These are phyloP conservation scores for Didymodactylos carnosus DNA, from an alignment of 2,888 invertebrate genomes.

Conservation along the genomic window DNA sequence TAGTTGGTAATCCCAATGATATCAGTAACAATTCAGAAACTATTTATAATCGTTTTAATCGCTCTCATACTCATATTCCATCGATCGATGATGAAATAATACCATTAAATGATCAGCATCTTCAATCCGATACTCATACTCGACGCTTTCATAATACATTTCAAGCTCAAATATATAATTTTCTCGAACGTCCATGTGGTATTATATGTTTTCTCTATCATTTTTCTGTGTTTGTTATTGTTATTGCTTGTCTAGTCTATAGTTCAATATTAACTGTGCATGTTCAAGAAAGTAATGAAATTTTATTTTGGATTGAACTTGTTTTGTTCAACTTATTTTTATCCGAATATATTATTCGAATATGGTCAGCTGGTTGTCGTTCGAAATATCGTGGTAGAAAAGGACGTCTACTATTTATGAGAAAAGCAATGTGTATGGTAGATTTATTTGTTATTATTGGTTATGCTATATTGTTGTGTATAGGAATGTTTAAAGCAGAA, in stretches of 20 bases:
- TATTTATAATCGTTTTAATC: no score
- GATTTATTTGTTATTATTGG: constrained; percentile 9
- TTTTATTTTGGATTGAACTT: constrained; percentile 1
- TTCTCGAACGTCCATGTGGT: neutral
- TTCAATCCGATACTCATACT: no score
- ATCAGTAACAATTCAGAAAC: no score
- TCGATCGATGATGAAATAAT: no score
- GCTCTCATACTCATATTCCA: no score
- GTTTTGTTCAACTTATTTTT: constrained; percentile 1
- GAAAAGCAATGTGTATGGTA: neutral
- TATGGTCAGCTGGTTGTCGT: constrained; percentile 12
- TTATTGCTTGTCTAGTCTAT: neutral
- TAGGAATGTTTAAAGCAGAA: neutral
- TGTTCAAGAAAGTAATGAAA: neutral
- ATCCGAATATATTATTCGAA: neutral
- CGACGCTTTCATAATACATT: neutral
- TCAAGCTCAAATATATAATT: neutral
- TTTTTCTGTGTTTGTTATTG: neutral
- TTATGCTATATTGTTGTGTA: neutral
- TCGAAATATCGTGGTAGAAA: neutral
- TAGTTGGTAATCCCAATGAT: no score
- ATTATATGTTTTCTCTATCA: neutral
- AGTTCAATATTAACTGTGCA: neutral
- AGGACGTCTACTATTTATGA: constrained; percentile 3
- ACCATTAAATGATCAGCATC: no score